phyloP scores from a whole-genome alignment of 2,888 invertebrate species.

The Protonemura montana region DNA sequence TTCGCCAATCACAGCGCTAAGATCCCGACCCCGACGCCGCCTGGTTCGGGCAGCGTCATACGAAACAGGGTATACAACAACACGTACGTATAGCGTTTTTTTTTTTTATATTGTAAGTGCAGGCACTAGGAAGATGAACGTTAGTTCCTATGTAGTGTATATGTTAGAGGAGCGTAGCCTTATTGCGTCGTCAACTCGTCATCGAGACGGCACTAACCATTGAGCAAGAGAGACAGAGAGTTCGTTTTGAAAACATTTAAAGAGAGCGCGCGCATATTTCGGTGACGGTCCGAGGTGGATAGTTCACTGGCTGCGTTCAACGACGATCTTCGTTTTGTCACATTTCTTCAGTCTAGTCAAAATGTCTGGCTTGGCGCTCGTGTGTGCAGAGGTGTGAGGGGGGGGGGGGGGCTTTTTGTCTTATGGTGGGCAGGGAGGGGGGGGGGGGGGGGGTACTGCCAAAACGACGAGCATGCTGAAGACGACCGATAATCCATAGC shows the following conservation, averaged over 20 bases:
- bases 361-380: slow-evolving; percentile 16
- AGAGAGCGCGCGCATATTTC: slow-evolving; percentile 38
- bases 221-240: slow-evolving; percentile 49
- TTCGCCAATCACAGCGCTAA: slow-evolving; percentile 38
- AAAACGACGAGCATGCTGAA: neutral
- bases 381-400: neutral
- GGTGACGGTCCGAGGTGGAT: neutral
- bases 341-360: neutral
- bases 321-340: neutral
- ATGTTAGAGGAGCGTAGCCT: slow-evolving; percentile 40
- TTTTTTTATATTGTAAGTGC: slow-evolving; percentile 26
- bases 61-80: slow-evolving; percentile 29
- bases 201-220: slow-evolving; percentile 48
- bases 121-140: slow-evolving; percentile 39
- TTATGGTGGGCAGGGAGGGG: too few relatives aligned
- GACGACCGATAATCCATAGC: neutral
- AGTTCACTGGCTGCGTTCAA: too few relatives aligned
- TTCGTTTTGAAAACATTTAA: neutral
- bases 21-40: neutral
- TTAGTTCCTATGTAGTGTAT: slow-evolving; percentile 30
- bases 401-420: too few relatives aligned
- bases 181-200: slow-evolving; percentile 41
- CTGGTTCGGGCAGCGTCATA: neutral
- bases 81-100: slow-evolving; percentile 7
- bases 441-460: neutral